These are phyloP conservation scores for Ceratosolen fusciceps DNA, from an alignment of 1,140 invertebrate genomes.

Conservation along the genomic window DNA sequence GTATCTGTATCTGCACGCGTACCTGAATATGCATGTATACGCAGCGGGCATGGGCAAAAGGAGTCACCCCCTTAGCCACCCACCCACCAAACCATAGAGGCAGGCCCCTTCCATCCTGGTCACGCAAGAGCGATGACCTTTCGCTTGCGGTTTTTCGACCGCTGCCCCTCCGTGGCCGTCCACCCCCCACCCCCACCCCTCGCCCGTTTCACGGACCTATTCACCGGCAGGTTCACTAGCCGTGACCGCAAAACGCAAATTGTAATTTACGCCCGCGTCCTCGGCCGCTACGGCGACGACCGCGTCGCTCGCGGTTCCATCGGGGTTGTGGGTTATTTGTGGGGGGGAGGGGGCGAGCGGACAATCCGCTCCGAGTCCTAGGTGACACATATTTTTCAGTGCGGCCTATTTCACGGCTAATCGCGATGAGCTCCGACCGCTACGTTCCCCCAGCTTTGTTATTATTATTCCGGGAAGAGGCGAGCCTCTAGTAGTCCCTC, in stretches of 20 bases:
- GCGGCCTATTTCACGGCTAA: not conserved
- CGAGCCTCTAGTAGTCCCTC: no score
- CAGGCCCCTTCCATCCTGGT: not conserved
- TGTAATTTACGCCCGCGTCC: conserved; percentile 41
- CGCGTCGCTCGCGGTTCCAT: no score
- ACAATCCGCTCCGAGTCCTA: not conserved
- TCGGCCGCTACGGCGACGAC: not conserved
- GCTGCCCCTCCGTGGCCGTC: no score
- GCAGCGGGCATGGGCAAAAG: not conserved
- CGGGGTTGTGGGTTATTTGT: not conserved
- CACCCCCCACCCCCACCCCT: not conserved
- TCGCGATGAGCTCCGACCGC: no score
- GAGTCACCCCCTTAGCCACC: no score
- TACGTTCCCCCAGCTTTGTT: no score
- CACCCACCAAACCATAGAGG: no score
- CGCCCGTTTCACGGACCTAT: not conserved
- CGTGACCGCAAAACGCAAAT: conserved; percentile 42
- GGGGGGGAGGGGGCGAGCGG: not conserved
- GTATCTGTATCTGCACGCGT: not conserved
- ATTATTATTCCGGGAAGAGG: conserved; percentile 10
- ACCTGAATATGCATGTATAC: not conserved
- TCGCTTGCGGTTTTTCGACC: conserved; percentile 38
- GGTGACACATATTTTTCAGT: conserved; percentile 38
- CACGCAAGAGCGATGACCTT: conserved; percentile 44
- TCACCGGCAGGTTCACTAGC: not conserved